Percentiles rank a stretch among this genome's conserved stretches.
Conservation (phyloP, 2,113 vertebrate genomes). For the Larimichthys polyactis region DNA sequence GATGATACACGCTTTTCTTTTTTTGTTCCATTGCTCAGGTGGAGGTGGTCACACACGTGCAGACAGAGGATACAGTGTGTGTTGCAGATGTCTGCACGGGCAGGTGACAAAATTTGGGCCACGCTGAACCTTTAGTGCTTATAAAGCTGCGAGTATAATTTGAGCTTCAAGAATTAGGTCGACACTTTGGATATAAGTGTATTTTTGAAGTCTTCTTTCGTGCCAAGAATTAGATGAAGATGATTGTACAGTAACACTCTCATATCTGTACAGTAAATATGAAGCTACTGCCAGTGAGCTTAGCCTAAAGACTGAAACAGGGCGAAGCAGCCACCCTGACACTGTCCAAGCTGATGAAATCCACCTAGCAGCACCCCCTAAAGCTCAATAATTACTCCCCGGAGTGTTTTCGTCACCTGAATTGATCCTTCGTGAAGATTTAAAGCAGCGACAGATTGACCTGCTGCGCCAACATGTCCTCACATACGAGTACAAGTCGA, state of each 20-base stretch:
- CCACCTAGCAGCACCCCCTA: too few relatives aligned
- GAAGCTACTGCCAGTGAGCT: neutral
- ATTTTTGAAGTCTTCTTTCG: neutral
- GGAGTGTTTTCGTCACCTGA: neutral
- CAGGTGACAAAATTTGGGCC: neutral
- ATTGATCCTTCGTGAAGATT: neutral
- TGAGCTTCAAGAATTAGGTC: too few relatives aligned
- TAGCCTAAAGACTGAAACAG: neutral
- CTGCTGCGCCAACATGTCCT: neutral
- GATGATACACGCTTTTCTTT: neutral
- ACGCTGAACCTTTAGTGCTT: neutral
- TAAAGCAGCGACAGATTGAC: conserved; percentile 26
- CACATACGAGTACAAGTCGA: conserved; percentile 2
- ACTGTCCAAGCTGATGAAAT: too few relatives aligned
- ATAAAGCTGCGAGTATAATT: too few relatives aligned
- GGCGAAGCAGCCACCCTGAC: neutral
- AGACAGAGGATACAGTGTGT: neutral
- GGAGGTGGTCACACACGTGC: neutral
- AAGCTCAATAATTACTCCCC: neutral
- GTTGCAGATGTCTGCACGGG: neutral
- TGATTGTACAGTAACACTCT: neutral
- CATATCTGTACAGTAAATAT: neutral
- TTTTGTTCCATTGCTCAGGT: neutral
- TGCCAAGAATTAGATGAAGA: neutral
- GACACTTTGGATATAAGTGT: too few relatives aligned